A percentile compares a stretch with the other conserved stretches of the same genome.
Evolutionary conservation across 1,140 invertebrate species (phyloP).

Genomic region (Gryllus bimaculatus): DNA sequence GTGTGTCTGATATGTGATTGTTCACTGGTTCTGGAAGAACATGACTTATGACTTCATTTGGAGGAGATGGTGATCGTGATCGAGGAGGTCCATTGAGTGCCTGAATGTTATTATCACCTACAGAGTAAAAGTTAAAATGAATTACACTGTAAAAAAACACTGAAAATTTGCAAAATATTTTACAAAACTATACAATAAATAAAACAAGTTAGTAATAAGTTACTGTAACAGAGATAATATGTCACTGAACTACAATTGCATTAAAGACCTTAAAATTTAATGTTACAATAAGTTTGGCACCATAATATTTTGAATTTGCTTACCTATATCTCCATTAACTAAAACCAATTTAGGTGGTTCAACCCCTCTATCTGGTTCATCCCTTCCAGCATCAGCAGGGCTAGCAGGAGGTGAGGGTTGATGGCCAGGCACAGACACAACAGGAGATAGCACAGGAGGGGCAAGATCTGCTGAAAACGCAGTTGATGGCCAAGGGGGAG

Average conservation of each 20-base stretch:
- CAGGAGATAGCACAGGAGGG: conserved; percentile 10
- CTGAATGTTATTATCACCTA: conserved; percentile 9
- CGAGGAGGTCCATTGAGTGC: conserved; percentile 7
- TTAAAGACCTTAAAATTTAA: no score
- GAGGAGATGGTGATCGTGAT: conserved; percentile 28
- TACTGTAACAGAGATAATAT: no score
- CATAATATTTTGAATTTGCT: not conserved
- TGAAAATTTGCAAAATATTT: no score
- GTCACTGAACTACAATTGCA: no score
- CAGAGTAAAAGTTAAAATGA: conserved; percentile 1
- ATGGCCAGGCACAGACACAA: conserved; percentile 7
- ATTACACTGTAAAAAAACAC: conserved; percentile 1
- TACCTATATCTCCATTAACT: conserved; percentile 23
- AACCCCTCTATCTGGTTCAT: conserved; percentile 8
- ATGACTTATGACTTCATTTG: conserved; percentile 22
- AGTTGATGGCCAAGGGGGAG: conserved; percentile 7
- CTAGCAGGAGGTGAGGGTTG: not conserved
- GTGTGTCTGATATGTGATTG: not conserved
- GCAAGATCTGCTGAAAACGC: conserved; percentile 17
- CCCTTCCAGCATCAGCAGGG: not conserved
- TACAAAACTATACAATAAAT: no score
- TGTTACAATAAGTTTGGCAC: no score
- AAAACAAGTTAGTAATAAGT: no score
- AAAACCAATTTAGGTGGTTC: conserved; percentile 16
- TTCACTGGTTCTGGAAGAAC: conserved; percentile 16